Evolutionary conservation across 2,888 invertebrate species (phyloP).

Genomic region (Priapulus caudatus): DNA sequence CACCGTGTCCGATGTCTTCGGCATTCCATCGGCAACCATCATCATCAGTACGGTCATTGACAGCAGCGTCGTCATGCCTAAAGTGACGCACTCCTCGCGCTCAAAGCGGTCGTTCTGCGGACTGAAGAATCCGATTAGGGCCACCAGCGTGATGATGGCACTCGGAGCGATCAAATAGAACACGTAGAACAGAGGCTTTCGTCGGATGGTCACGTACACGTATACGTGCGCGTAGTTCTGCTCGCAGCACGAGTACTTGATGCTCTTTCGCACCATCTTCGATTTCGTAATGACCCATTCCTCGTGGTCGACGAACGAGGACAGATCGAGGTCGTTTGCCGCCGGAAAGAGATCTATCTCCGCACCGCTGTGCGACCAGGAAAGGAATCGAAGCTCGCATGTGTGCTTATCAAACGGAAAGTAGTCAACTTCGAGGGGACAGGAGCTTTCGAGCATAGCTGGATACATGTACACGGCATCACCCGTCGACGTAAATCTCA

Average conservation of each 20-base stretch:
- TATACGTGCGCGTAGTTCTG: conserved; percentile 36
- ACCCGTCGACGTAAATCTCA: too few relatives aligned
- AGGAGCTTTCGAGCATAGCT: conserved; percentile 37
- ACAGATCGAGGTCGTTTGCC: conserved; percentile 32
- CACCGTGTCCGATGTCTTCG: too few relatives aligned
- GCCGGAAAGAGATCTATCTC: conserved; percentile 29
- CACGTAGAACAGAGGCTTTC: conserved; percentile 38
- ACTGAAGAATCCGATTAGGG: conserved; percentile 38
- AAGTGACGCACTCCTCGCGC: conserved; percentile 35
- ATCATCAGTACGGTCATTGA: conserved; percentile 39
- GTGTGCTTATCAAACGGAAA: conserved; percentile 40
- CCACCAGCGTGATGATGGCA: conserved; percentile 36
- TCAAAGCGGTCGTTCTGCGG: conserved; percentile 37
- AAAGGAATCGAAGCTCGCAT: conserved; percentile 36
- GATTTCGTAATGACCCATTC: conserved; percentile 36
- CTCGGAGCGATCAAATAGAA: conserved; percentile 40
- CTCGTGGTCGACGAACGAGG: conserved; percentile 37
- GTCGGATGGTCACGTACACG: conserved; percentile 33
- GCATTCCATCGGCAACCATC: too few relatives aligned
- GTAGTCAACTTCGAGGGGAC: conserved; percentile 36
- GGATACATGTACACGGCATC: conserved; percentile 39
- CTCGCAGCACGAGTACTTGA: conserved; percentile 36
- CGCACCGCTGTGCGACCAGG: conserved; percentile 38
- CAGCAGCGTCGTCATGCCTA: conserved; percentile 37
- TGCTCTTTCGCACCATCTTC: conserved; percentile 26